A percentile compares a stretch with the other conserved stretches of the same genome.
Evolutionary conservation across 2,113 vertebrate species (phyloP).

Genomic region (Urocitellus parryii): DNA sequence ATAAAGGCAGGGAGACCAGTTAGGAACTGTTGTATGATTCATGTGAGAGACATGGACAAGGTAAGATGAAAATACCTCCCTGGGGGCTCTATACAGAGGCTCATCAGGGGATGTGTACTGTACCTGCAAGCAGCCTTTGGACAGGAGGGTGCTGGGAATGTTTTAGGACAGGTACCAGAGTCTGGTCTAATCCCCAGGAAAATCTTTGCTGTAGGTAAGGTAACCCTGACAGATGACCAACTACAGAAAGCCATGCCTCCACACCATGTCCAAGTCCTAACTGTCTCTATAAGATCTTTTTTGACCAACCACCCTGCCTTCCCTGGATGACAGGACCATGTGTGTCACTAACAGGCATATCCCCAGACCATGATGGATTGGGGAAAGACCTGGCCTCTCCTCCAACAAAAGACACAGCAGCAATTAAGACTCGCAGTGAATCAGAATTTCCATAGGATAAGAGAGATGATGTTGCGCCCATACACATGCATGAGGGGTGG

Average conservation of each 20-base stretch:
- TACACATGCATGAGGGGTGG: neutral
- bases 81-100: neutral
- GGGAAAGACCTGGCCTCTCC: neutral
- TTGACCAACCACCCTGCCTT: neutral
- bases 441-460: neutral
- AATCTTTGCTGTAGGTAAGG: neutral
- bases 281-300: neutral
- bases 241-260: neutral
- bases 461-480: neutral
- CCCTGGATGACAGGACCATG: neutral
- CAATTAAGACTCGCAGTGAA: neutral
- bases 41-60: neutral
- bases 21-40: neutral
- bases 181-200: constrained; percentile 20
- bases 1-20: neutral
- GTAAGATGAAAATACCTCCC: neutral
- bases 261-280: neutral
- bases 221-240: neutral
- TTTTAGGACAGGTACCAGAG: neutral
- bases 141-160: too few relatives aligned
- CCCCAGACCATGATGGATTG: neutral
- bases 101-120: neutral
- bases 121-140: neutral
- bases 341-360: neutral
- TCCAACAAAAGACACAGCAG: neutral